Base-by-base conservation (phyloP, 2,797 vertebrate species). In the Sciurus carolinensis region DNA sequence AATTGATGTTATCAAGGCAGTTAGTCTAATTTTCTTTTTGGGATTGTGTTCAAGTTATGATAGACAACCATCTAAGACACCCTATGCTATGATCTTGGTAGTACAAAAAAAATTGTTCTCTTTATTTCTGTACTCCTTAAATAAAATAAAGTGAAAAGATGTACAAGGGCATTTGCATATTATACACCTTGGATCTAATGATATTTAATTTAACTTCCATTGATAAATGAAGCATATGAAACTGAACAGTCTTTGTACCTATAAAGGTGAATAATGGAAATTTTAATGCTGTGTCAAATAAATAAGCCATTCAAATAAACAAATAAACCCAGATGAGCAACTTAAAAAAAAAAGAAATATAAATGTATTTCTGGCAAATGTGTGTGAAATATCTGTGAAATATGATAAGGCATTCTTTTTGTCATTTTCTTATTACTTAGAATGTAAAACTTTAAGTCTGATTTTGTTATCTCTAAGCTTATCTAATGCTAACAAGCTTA, bases 381-480 rank as follows among this genome's bases (percentile, higher is more conserved):
- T 28, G 36, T 75, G 14, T 52, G 75, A 57, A 26, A 1, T 69
- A 86, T 62, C 39, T 88, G 13, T 88, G 22, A 81, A 91, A 50
- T 47, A 36, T 26, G 10, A 39, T 24, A 87, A 13, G 30, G 28
- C 73, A 90, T 39, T 93, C 18, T 22, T 73, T 82, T 87, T 87
- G 7, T 76, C 20, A 22, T 22, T 57, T 57, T 22, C 11, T 12
- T 67, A 87, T 81, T 95, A 71, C 30, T 91, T 28, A 84, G 59
- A 92, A 76, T 24, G 42, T 96, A 26, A 67, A 71, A 85, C 81
- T 87, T 85, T 86, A 89, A 85, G n/a, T 89, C n/a, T 83, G 42
- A 66, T 64, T 69, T 93, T 91, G 22, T 79, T 18, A 95, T 94
- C 15, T 18, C 24, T 47, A 69, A 96, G 82, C 67, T 50, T 94